phyloP scores from a whole-genome alignment of 2,888 invertebrate genomes.

The Tubulanus polymorphus region DNA sequence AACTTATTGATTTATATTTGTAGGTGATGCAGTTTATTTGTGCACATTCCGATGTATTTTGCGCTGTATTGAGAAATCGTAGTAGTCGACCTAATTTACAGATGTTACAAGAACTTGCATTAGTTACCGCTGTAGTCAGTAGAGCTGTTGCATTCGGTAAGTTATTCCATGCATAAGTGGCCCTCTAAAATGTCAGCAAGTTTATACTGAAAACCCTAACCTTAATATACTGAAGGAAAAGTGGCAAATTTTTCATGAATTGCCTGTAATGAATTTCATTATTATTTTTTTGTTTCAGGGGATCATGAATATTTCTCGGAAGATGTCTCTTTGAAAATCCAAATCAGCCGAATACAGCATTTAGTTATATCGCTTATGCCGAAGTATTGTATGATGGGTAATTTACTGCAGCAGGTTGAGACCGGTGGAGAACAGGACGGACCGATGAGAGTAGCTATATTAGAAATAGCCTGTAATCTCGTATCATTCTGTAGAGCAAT shows the following conservation, averaged over 20 bases:
- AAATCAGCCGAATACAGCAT: conserved; percentile 64
- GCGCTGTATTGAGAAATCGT: conserved; percentile 70
- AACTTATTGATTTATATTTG: no score
- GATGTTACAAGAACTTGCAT: conserved; percentile 70
- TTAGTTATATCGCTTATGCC: conserved; percentile 72
- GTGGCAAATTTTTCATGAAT: no score
- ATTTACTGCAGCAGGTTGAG: conserved; percentile 32
- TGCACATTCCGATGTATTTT: conserved; percentile 76
- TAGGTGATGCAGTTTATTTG: conserved; percentile 71
- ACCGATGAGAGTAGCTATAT: conserved; percentile 33
- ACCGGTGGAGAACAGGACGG: conserved; percentile 29
- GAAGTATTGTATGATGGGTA: conserved; percentile 57
- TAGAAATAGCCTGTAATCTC: conserved; percentile 45
- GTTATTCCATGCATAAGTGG: neutral
- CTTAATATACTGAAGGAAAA: neutral
- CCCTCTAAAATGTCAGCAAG: neutral
- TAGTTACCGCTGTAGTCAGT: conserved; percentile 71
- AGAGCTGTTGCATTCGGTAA: conserved; percentile 60
- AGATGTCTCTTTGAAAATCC: conserved; percentile 39
- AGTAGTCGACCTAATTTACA: conserved; percentile 64
- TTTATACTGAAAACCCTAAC: neutral
- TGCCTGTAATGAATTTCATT: no score
- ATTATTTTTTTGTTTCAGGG: neutral
- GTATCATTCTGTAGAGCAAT: conserved; percentile 44
- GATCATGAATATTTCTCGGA: conserved; percentile 21